Percentiles rank a stretch among this genome's conserved stretches.
Evolutionary conservation across 2,888 invertebrate species (phyloP).

Genomic region (Amaurobius ferox): DNA sequence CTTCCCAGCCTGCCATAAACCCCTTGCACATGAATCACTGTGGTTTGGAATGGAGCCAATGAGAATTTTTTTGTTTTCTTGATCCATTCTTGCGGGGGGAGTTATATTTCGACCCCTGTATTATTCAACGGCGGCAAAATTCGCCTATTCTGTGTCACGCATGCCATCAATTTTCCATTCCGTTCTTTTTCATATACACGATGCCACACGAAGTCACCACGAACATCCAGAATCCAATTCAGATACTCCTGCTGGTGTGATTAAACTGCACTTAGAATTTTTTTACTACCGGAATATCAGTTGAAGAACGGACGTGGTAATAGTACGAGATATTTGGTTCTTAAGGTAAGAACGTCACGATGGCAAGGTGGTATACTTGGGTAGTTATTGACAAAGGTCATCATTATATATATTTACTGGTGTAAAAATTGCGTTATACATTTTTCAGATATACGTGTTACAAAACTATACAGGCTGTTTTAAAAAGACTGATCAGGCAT

Average conservation of each 20-base stretch:
- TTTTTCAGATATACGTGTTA: too few relatives aligned
- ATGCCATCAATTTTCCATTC: constrained; percentile 48
- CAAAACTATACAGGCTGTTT: too few relatives aligned
- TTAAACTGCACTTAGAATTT: constrained; percentile 34
- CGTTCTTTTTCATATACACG: constrained; percentile 27
- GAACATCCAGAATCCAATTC: constrained; percentile 26
- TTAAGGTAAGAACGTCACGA: background rate
- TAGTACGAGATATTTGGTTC: background rate
- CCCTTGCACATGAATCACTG: constrained; percentile 70
- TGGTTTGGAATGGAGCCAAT: constrained; percentile 69
- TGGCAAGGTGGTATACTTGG: too few relatives aligned
- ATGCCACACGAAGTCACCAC: constrained; percentile 3
- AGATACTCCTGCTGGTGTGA: constrained; percentile 10
- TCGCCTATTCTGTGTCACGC: constrained; percentile 69
- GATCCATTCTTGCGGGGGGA: constrained; percentile 26
- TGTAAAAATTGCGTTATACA: too few relatives aligned
- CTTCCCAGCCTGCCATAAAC: constrained; percentile 68
- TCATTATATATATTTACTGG: too few relatives aligned
- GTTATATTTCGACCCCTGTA: constrained; percentile 54
- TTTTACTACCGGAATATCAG: background rate
- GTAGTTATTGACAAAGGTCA: too few relatives aligned
- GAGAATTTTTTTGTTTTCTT: constrained; percentile 55
- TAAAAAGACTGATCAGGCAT: too few relatives aligned
- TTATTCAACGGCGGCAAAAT: constrained; percentile 54
- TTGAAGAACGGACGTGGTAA: constrained; percentile 23